Base-by-base conservation (phyloP, 2,888 invertebrate species). In the Cryptocephalus primarius region DNA sequence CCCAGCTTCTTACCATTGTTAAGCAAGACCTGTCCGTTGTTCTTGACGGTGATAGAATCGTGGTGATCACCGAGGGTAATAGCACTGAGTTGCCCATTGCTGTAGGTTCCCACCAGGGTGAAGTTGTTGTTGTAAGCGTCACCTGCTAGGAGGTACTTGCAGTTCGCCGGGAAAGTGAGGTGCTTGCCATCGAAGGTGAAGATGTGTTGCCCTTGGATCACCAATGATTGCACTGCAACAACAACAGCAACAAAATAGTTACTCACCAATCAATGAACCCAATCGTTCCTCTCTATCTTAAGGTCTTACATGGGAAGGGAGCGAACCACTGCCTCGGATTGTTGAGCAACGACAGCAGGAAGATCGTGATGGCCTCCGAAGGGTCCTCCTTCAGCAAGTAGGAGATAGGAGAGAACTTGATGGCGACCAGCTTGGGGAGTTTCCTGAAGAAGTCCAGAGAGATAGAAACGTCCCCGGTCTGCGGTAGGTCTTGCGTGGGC, bases 81-180 rank as follows among this genome's bases (percentile, higher is more conserved):
- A 1, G 82, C 75, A 56, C 80, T 77, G 13, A 88, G 72, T 42
- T 75, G 74, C n/a, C 85, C 85, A 53, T 81, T 79, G 38, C 76
- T 74, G 45, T 87, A 78, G 59, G 85, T 84, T 9, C 83, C 78
- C 44, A 83, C 73, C 8, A 93, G 75, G 1, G 87, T 83, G 75
- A 95, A 94, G 75, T 91, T 89, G 50, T 88, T 82, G 66, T 92
- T 84, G 11, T 83, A 78, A 60, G 84, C 82, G 69, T 95, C 94
- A 59, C 88, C 83, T 0, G 84, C 85, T 8, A 94, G 71, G 1
- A 93, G 72, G 68, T 93, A 93, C 62, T 83, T 83, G 73, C 94
- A 94, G 43, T 75, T 76, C 36, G 90, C 91, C 0, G 83, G 82
- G 75, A 90, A 84, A 8, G 84, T 82, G 54, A 84, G 72, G 64